Conservation (phyloP, 2,888 invertebrate species). For the Boloria selene region DNA sequence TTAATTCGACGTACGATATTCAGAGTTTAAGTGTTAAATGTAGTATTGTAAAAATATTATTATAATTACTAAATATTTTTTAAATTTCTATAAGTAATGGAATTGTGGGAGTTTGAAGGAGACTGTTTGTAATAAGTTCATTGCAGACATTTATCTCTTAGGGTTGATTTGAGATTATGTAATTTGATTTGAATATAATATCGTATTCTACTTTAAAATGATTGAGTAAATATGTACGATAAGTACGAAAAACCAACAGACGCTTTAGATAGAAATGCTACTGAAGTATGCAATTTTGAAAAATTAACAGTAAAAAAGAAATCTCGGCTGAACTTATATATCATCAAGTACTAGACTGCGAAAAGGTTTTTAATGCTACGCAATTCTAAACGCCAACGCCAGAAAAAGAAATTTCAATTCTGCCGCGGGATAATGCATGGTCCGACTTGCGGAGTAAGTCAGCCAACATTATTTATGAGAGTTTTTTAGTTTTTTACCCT, state of each 20-base stretch:
- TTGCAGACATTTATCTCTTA: too few species aligned
- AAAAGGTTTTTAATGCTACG: constrained; percentile 16
- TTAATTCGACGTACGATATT: too few species aligned
- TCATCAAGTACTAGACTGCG: not conserved
- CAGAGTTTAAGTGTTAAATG: too few species aligned
- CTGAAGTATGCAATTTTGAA: not conserved
- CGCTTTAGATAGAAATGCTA: not conserved
- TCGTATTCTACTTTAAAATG: too few species aligned
- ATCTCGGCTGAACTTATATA: not conserved
- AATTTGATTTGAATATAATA: too few species aligned
- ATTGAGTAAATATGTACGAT: too few species aligned
- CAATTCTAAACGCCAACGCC: constrained; percentile 19
- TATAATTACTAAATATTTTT: too few species aligned
- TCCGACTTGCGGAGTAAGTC: constrained; percentile 30
- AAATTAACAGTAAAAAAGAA: not conserved
- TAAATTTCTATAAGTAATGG: too few species aligned
- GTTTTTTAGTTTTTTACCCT: constrained; percentile 31
- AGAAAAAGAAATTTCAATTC: constrained; percentile 29
- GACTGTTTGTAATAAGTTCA: too few species aligned
- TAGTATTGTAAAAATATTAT: too few species aligned
- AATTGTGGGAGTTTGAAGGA: too few species aligned
- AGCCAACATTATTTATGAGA: constrained; percentile 36
- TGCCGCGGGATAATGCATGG: constrained; percentile 27
- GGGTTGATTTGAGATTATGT: too few species aligned
- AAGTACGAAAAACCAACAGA: not conserved